phyloP scores from a whole-genome alignment of 2,888 invertebrate species.

The Pterobdella sp. region DNA sequence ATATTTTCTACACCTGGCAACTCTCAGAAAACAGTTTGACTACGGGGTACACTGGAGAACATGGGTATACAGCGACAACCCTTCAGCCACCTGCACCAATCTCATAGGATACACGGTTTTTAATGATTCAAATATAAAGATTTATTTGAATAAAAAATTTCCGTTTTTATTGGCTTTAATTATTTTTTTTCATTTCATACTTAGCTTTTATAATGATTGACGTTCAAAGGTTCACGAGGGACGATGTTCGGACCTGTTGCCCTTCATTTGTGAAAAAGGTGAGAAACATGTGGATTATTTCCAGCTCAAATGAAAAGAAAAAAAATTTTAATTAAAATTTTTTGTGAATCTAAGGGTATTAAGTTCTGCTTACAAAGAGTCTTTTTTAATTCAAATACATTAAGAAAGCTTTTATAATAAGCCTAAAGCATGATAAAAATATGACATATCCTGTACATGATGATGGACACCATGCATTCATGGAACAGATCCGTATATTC shows the following conservation, averaged over 20 bases:
- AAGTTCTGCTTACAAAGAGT: no score
- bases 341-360: no score
- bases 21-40: slow-evolving; percentile 41
- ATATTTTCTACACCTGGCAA: no score
- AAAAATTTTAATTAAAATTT: no score
- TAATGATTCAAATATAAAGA: not conserved
- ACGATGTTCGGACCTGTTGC: slow-evolving; percentile 71
- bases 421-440: no score
- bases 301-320: not conserved
- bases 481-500: slow-evolving; percentile 70
- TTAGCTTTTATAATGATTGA: not conserved
- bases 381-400: no score
- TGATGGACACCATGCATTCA: not conserved
- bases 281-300: not conserved
- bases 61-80: slow-evolving; percentile 44
- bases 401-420: no score
- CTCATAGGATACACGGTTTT: slow-evolving; percentile 35
- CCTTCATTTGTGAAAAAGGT: slow-evolving; percentile 78
- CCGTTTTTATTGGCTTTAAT: not conserved
- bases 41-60: slow-evolving; percentile 42
- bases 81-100: slow-evolving; percentile 36
- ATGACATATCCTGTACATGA: no score
- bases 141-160: not conserved
- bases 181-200: not conserved
- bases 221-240: slow-evolving; percentile 53